Evolutionary conservation across 2,113 vertebrate species (phyloP).

Genomic region (Oxyura jamaicensis): DNA sequence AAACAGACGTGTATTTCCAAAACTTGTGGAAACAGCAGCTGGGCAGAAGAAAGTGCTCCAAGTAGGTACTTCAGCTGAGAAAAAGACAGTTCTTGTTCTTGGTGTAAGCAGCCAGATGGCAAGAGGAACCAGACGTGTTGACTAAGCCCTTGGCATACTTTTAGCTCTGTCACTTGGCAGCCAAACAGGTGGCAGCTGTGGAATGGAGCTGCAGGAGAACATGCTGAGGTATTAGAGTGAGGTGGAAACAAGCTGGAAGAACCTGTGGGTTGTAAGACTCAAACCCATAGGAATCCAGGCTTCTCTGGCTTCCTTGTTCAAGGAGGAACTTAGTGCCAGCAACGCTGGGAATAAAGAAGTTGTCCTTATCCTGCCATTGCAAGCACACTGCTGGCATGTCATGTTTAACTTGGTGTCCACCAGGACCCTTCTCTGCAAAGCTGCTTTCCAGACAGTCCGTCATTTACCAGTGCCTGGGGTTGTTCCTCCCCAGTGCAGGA

Average conservation of each 20-base stretch:
- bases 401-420: rapidly evolving
- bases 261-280: neutral
- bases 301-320: neutral
- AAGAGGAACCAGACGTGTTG: neutral
- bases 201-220: neutral
- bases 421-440: neutral
- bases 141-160: neutral
- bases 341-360: neutral
- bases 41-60: neutral
- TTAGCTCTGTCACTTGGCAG: neutral
- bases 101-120: neutral
- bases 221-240: neutral
- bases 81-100: neutral
- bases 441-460: neutral
- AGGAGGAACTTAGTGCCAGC: neutral
- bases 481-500: neutral
- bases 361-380: neutral
- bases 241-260: neutral
- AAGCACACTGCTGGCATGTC: neutral
- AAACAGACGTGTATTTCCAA: neutral
- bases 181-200: neutral
- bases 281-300: neutral
- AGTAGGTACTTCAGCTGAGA: neutral
- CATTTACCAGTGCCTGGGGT: no score
- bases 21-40: neutral